Conservation (phyloP, 2,888 invertebrate species). For the Fragum sueziense region DNA sequence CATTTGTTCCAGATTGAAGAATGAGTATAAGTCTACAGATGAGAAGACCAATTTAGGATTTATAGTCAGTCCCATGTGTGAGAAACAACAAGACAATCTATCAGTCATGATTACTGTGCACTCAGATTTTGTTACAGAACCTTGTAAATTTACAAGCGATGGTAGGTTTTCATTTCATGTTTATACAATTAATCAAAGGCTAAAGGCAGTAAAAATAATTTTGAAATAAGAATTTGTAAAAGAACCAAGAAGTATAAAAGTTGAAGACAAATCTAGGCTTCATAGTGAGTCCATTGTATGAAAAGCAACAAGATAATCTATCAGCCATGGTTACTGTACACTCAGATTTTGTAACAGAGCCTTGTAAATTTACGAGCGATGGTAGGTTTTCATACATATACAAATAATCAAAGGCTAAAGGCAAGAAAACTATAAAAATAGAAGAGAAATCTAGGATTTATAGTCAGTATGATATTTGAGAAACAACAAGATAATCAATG, state of each 20-base stretch:
- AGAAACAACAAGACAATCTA: constrained; percentile 90
- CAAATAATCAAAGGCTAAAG: no score
- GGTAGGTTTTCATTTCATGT: constrained; percentile 85
- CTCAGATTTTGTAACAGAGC: constrained; percentile 84
- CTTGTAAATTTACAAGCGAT: constrained; percentile 95
- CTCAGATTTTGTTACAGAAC: constrained; percentile 84
- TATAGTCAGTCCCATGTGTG: constrained; percentile 93
- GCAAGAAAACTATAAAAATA: no score
- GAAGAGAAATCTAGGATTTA: no score
- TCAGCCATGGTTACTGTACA: constrained; percentile 94
- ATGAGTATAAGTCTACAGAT: constrained; percentile 89
- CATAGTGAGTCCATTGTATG: constrained; percentile 89
- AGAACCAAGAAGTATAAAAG: no score
- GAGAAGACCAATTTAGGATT: constrained; percentile 92
- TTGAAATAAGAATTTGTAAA: no score
- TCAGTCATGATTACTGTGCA: constrained; percentile 94
- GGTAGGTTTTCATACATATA: constrained; percentile 85
- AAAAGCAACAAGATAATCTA: constrained; percentile 90
- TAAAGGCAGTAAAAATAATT: no score
- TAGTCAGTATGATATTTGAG: constrained; percentile 90
- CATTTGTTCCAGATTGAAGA: constrained; percentile 73
- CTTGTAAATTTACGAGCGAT: constrained; percentile 95
- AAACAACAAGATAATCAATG: constrained; percentile 92
- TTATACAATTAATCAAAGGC: no score
- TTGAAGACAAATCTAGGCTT: no score